A percentile compares a stretch with the other conserved stretches of the same genome.
Evolutionary conservation across 2,888 invertebrate genomes (phyloP).

Genomic region (Orchesellides sinensis): DNA sequence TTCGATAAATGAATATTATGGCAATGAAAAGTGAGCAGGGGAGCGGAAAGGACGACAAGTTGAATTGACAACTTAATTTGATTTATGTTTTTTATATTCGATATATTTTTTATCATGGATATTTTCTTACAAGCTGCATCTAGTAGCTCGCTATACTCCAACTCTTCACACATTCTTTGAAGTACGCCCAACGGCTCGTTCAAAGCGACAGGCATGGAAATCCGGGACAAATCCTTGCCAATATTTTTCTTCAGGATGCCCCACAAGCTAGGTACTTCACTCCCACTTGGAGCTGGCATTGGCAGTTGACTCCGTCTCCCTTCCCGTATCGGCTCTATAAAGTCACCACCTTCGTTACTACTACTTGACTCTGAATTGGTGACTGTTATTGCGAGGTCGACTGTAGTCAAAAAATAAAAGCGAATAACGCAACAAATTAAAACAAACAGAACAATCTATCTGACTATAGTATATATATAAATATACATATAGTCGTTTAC

Average conservation of each 20-base stretch:
- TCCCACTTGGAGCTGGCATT: slow-evolving; percentile 83
- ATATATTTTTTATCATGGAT: not conserved
- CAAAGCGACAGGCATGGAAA: slow-evolving; percentile 87
- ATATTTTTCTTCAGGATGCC: slow-evolving; percentile 88
- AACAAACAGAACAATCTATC: slow-evolving; percentile 42
- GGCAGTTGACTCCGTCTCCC: slow-evolving; percentile 85
- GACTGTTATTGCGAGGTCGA: slow-evolving; percentile 61
- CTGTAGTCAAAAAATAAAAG: slow-evolving; percentile 59
- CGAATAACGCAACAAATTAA: slow-evolving; percentile 64
- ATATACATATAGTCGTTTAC: too few relatives aligned
- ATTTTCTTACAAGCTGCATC: slow-evolving; percentile 83
- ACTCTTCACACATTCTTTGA: slow-evolving; percentile 88
- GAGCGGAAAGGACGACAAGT: too few relatives aligned
- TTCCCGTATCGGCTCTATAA: slow-evolving; percentile 71
- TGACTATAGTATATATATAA: too few relatives aligned
- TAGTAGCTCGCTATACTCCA: slow-evolving; percentile 88
- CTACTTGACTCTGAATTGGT: slow-evolving; percentile 67
- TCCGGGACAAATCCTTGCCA: slow-evolving; percentile 90
- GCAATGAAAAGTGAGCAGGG: too few relatives aligned
- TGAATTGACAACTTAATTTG: slow-evolving; percentile 7
- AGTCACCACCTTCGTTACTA: slow-evolving; percentile 72
- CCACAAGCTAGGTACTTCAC: slow-evolving; percentile 88
- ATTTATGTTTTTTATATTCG: not conserved
- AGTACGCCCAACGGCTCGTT: slow-evolving; percentile 90
- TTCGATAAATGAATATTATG: not conserved